Evolutionary conservation across 2,888 invertebrate species (phyloP), one percentile per base, ranked within the genome.

Genomic region (Hyppa rectilinea): DNA sequence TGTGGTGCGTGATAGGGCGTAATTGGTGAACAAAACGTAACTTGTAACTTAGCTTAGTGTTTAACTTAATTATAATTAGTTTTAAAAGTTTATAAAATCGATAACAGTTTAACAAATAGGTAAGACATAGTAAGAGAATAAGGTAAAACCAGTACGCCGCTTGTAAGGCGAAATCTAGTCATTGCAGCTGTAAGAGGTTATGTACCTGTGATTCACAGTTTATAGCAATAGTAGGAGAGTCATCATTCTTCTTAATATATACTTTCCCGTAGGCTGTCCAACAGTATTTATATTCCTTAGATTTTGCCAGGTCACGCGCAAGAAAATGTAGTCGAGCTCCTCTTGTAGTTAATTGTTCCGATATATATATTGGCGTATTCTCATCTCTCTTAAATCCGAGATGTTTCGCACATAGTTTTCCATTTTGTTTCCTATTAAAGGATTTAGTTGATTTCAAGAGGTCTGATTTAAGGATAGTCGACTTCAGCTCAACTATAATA

Each of bases 181-280:
- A 31, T 52, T 31, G 31, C 10, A 31, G 10, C 2, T 52, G 52
- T n/a, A 52, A 31, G 20, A 52, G 31, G 2, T 53, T 34, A n/a
- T 53, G 53, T n/a, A 53, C 53, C 53, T 53, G 53, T 14, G 53
- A 34, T n/a, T 53, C 53, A 34, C n/a, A 1, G 6, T 20, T 53
- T 53, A 53, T 34, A 6, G 7, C n/a, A n/a, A 55, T 36, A 23
- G 34, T 55, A 36, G 34, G 34, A 34, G 14, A 55, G 4, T 36
- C n/a, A 14, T 55, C n/a, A 55, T 55, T n/a, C 53, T 55, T 55
- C 53, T 55, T 55, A 14, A 36, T n/a, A 4, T 55, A 0, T 1
- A 55, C n/a, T 7, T 55, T 55, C 6, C 53, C 53, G 14, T 55
- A 36, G n/a, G 53, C 53, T 36, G 53, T 34, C 53, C 53, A 50